Percentiles rank a stretch among this genome's conserved stretches.
Conservation (phyloP, 1,140 invertebrate species). For the Leptoteleia sp. region DNA sequence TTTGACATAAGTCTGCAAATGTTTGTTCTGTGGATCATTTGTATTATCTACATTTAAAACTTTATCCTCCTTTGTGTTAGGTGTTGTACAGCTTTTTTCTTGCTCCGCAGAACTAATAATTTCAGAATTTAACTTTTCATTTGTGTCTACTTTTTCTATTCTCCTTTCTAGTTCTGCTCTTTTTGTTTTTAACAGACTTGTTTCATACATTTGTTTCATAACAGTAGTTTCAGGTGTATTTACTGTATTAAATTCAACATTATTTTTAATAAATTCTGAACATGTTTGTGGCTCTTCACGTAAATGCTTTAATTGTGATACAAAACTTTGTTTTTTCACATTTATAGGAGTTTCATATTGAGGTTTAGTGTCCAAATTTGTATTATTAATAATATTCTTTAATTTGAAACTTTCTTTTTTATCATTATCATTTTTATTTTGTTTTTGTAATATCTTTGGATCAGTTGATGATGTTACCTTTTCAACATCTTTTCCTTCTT, state of each 20-base stretch:
- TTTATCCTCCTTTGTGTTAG: background rate
- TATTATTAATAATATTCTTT: conserved; percentile 1
- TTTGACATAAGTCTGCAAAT: conserved; percentile 60
- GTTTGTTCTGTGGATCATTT: conserved; percentile 1
- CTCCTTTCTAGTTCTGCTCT: too few species aligned
- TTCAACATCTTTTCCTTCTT: too few species aligned
- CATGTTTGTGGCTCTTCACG: conserved; percentile 20
- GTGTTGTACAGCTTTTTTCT: too few species aligned
- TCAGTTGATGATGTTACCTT: background rate
- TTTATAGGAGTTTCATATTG: too few species aligned
- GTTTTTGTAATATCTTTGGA: too few species aligned
- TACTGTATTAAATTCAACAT: conserved; percentile 2
- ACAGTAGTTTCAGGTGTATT: background rate
- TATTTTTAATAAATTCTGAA: conserved; percentile 46
- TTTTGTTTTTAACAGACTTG: background rate
- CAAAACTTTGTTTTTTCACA: background rate
- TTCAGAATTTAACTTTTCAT: background rate
- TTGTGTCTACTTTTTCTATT: too few species aligned
- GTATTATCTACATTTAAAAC: conserved; percentile 6
- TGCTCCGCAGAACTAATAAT: background rate
- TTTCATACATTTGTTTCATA: background rate
- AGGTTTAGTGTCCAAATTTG: too few species aligned
- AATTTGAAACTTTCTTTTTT: background rate
- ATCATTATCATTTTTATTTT: conserved; percentile 3
- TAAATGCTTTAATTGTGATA: background rate